These are phyloP conservation scores for Pseudomugil tenellus DNA, from an alignment of 2,797 vertebrate species.

Conservation along the genomic window DNA sequence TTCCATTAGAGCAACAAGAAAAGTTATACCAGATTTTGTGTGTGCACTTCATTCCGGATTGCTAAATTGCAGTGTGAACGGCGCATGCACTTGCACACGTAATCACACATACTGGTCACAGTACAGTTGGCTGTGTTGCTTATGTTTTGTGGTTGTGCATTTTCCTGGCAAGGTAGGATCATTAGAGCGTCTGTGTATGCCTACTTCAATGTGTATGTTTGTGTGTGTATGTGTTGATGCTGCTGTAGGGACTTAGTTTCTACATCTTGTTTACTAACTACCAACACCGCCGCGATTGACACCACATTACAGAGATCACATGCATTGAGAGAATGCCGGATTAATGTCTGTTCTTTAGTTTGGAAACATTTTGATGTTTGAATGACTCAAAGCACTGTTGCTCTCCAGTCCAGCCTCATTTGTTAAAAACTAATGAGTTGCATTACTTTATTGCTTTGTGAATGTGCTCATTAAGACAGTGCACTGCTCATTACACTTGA, in stretches of 20 bases:
- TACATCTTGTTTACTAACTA: slow-evolving; percentile 67
- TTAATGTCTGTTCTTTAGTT: slow-evolving; percentile 24
- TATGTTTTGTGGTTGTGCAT: slow-evolving; percentile 73
- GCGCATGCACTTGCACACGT: slow-evolving; percentile 34
- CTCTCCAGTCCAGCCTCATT: slow-evolving; percentile 16
- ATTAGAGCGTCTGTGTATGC: slow-evolving; percentile 68
- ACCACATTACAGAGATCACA: slow-evolving; percentile 58
- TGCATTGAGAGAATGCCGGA: slow-evolving; percentile 51
- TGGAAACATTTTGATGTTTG: slow-evolving; percentile 37
- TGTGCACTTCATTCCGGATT: slow-evolving; percentile 27
- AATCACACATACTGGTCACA: slow-evolving; percentile 38
- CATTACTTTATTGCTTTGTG: slow-evolving; percentile 21
- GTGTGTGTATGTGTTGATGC: slow-evolving; percentile 37
- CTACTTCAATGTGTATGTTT: slow-evolving; percentile 27
- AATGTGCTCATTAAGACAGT: slow-evolving; percentile 12
- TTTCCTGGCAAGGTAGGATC: slow-evolving; percentile 73
- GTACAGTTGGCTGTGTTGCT: slow-evolving; percentile 71
- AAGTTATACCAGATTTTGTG: slow-evolving; percentile 30
- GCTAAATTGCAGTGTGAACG: slow-evolving; percentile 38
- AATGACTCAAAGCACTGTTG: slow-evolving; percentile 20
- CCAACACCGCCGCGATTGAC: slow-evolving; percentile 65
- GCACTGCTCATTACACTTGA: slow-evolving; percentile 28
- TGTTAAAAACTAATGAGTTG: slow-evolving; percentile 29
- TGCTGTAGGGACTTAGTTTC: slow-evolving; percentile 61
- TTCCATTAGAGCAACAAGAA: slow-evolving; percentile 17